Percentiles rank a stretch among this genome's conserved stretches.
Evolutionary conservation across 2,797 vertebrate species (phyloP).

Genomic region (Gallinago stenura): DNA sequence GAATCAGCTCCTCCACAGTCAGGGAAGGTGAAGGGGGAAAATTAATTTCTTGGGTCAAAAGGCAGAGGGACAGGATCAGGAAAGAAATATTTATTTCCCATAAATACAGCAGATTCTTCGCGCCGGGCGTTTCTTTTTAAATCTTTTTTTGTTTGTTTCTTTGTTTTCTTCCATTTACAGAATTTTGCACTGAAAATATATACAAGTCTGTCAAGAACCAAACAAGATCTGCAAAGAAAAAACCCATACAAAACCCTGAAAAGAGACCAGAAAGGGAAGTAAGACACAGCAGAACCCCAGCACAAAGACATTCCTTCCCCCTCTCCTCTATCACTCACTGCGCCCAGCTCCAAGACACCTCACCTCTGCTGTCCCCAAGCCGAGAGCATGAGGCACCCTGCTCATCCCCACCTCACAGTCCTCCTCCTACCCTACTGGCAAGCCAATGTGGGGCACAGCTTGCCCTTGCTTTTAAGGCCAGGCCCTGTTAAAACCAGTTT

Average conservation of each 20-base stretch:
- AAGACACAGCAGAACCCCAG: constrained; percentile 51
- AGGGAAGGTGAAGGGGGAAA: neutral
- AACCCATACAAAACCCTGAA: constrained; percentile 71
- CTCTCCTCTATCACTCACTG: neutral
- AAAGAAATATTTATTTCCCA: constrained; percentile 77
- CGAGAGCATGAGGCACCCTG: neutral
- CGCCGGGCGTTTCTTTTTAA: constrained; percentile 60
- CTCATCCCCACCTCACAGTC: neutral
- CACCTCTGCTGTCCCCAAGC: neutral
- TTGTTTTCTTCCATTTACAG: constrained; percentile 66
- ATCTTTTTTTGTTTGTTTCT: neutral
- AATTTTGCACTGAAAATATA: constrained; percentile 74
- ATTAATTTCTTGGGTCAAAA: neutral
- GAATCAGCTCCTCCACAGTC: neutral
- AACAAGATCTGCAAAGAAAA: constrained; percentile 71
- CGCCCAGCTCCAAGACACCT: neutral
- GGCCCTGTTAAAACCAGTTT: neutral
- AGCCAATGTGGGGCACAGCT: neutral
- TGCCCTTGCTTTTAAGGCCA: neutral
- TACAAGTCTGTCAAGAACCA: constrained; percentile 74
- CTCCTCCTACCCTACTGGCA: neutral
- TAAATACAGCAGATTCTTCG: constrained; percentile 76
- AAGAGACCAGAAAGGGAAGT: constrained; percentile 67
- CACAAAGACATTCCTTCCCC: constrained; percentile 36
- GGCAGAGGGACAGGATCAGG: neutral